phyloP scores from a whole-genome alignment of 2,888 invertebrate species.

The Willowsia nigromaculata region DNA sequence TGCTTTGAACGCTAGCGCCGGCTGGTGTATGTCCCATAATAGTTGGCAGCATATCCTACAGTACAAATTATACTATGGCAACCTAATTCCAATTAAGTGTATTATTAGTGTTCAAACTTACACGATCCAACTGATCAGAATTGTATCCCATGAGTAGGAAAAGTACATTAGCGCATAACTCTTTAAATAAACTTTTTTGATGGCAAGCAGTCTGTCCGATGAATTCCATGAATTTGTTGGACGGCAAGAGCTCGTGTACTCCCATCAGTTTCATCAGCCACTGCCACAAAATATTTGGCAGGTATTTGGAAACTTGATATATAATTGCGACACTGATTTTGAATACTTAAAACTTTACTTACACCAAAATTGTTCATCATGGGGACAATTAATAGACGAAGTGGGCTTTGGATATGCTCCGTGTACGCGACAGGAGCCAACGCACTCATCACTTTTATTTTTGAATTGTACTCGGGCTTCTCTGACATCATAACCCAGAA shows the following conservation, averaged over 20 bases:
- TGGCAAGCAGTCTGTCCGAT: conserved; percentile 78
- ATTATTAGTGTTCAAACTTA: conserved; percentile 52
- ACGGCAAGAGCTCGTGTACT: conserved; percentile 82
- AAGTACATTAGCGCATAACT: conserved; percentile 80
- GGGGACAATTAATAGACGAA: too few relatives aligned
- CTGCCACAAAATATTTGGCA: conserved; percentile 40
- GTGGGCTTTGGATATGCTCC: conserved; percentile 85
- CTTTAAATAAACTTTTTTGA: conserved; percentile 79
- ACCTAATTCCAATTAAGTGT: neutral
- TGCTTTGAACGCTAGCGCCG: conserved; percentile 80
- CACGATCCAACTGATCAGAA: conserved; percentile 79
- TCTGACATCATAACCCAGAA: conserved; percentile 87
- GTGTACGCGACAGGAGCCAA: conserved; percentile 87
- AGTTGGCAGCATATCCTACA: conserved; percentile 83
- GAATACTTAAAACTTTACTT: too few relatives aligned
- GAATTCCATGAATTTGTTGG: conserved; percentile 80
- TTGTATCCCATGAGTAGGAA: conserved; percentile 80
- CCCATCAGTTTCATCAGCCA: conserved; percentile 81
- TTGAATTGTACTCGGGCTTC: conserved; percentile 84
- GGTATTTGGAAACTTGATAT: neutral
- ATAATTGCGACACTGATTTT: too few relatives aligned
- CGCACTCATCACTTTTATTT: conserved; percentile 85
- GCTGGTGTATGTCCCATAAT: conserved; percentile 79
- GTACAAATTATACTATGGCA: neutral
- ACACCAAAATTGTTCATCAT: too few relatives aligned